phyloP scores from a whole-genome alignment of 35 echinoderm and acorn worm species.

The Ophioderma brevispina region DNA sequence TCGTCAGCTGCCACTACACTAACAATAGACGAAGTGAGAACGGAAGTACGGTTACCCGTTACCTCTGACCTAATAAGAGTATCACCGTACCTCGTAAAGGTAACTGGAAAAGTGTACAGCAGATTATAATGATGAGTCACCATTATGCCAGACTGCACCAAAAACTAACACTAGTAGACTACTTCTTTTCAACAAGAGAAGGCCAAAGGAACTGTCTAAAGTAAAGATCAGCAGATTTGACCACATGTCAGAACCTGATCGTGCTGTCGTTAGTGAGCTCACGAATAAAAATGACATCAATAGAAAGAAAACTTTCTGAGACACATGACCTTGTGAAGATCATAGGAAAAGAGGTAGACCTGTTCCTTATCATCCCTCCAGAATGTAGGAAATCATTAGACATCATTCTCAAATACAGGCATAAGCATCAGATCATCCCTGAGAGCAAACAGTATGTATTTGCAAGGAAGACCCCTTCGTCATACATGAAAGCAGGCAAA shows the following conservation, averaged over 20 bases:
- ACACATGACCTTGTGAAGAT: not conserved
- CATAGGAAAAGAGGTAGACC: not conserved
- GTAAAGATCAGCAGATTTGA: not conserved
- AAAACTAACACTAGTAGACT: slow-evolving; percentile 3
- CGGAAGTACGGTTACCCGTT: not conserved
- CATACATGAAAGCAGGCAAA: slow-evolving; percentile 1
- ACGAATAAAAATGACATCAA: slow-evolving; percentile 11
- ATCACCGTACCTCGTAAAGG: not conserved
- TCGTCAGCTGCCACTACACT: not conserved
- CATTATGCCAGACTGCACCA: not conserved
- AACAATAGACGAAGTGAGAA: not conserved
- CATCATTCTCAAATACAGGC: not conserved
- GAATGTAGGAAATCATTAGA: not conserved
- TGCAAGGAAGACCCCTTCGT: not conserved
- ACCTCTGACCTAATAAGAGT: not conserved
- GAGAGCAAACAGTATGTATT: not conserved
- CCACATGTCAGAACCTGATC: not conserved
- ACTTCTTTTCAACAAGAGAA: not conserved
- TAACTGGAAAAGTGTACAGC: not conserved
- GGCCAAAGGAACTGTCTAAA: not conserved
- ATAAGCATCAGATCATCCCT: not conserved
- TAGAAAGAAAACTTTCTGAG: not conserved
- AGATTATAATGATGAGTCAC: no score
- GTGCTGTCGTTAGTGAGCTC: not conserved
- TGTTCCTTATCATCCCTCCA: slow-evolving; percentile 2